A percentile compares a stretch with the other conserved stretches of the same genome.
These are phyloP conservation scores for Bimastos eiseni DNA, from an alignment of 2,888 invertebrate genomes.

Conservation along the genomic window DNA sequence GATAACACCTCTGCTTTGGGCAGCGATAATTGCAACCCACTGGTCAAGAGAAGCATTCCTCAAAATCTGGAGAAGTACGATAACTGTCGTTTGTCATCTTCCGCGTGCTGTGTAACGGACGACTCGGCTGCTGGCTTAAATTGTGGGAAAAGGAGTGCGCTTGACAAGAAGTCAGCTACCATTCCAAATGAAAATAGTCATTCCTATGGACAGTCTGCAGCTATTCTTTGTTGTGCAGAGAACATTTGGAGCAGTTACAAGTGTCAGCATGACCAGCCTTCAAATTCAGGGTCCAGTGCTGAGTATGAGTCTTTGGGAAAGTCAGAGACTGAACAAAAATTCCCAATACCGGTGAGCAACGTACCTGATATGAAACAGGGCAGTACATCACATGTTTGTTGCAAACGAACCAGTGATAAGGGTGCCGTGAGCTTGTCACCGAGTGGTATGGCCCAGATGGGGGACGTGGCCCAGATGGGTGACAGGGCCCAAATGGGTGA, in stretches of 20 bases:
- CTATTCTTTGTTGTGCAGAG: not conserved
- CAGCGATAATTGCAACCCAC: not conserved
- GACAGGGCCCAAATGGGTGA: too few relatives aligned
- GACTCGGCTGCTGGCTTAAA: not conserved
- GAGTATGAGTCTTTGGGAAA: not conserved
- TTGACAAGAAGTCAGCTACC: not conserved
- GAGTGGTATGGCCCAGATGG: not conserved
- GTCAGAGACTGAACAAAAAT: not conserved
- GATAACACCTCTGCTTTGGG: not conserved
- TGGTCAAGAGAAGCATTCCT: not conserved
- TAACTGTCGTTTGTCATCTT: not conserved
- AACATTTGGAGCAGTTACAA: not conserved
- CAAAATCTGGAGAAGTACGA: not conserved
- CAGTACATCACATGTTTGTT: not conserved
- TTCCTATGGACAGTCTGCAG: not conserved
- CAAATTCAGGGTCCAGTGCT: not conserved
- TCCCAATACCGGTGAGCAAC: not conserved
- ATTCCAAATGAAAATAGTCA: constrained; percentile 7
- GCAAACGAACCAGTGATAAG: not conserved
- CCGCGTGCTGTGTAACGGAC: not conserved
- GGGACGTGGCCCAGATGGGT: too few relatives aligned
- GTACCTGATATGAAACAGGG: not conserved
- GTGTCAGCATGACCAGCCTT: not conserved
- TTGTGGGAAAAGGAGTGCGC: not conserved
- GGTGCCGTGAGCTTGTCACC: not conserved